A percentile compares a stretch with the other conserved stretches of the same genome.
These are phyloP conservation scores for Alloscopus bannaensis DNA, from an alignment of 2,888 invertebrate genomes.

Conservation along the genomic window DNA sequence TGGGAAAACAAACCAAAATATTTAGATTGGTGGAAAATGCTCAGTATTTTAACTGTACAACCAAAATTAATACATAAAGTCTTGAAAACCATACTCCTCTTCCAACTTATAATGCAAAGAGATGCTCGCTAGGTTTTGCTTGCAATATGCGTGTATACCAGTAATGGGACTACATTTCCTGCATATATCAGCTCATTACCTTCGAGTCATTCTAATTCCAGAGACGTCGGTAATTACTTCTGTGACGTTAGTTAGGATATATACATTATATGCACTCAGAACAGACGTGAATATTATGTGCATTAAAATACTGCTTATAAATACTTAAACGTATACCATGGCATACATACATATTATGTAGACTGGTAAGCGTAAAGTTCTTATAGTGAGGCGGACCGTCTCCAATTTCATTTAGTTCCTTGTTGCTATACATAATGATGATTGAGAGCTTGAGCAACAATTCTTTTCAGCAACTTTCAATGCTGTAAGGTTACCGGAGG, in stretches of 20 bases:
- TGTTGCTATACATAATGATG: neutral
- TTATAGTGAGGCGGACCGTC: conserved; percentile 3
- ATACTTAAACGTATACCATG: neutral
- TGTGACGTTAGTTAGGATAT: conserved; percentile 7
- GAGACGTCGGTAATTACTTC: conserved; percentile 23
- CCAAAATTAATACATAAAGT: neutral
- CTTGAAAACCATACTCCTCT: neutral
- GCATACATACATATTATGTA: neutral
- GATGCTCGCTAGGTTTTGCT: too few species aligned
- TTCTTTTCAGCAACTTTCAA: conserved; percentile 8
- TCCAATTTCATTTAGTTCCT: conserved; percentile 12
- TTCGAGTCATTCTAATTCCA: neutral
- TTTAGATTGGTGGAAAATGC: conserved; percentile 11
- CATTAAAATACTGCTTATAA: too few species aligned
- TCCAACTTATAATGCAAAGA: too few species aligned
- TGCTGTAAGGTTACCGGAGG: conserved; percentile 37
- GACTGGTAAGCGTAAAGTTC: neutral
- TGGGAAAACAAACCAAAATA: conserved; percentile 24
- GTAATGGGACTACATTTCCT: too few species aligned
- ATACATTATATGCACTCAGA: neutral
- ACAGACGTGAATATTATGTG: neutral
- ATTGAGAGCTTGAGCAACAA: neutral
- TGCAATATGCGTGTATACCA: too few species aligned
- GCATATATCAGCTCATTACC: conserved; percentile 11
- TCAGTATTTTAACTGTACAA: too few species aligned